Evolutionary conservation across 2,888 invertebrate species (phyloP).

Genomic region (Pyrrhia umbra): DNA sequence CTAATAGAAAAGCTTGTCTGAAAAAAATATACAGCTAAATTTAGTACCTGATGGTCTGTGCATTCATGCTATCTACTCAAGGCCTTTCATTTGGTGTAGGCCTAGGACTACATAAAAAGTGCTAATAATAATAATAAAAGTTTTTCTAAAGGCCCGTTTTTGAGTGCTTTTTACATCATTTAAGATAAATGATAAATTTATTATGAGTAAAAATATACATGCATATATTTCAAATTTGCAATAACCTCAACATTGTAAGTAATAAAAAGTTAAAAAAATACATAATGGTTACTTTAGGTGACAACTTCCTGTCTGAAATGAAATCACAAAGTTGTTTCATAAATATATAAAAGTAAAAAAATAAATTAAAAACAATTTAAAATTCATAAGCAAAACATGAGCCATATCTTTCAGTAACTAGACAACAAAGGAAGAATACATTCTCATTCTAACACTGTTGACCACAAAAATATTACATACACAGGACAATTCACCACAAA

Average conservation of each 20-base stretch:
- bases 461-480: slow-evolving; percentile 71
- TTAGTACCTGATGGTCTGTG: slow-evolving; percentile 55
- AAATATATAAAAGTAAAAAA: slow-evolving; percentile 54
- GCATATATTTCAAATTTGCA: slow-evolving; percentile 16
- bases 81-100: slow-evolving; percentile 47
- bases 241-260: slow-evolving; percentile 11
- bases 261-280: slow-evolving; percentile 19
- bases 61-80: slow-evolving; percentile 31
- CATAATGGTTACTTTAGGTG: slow-evolving; percentile 18
- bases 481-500: slow-evolving; percentile 72
- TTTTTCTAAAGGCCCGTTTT: slow-evolving; percentile 20
- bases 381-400: slow-evolving; percentile 57
- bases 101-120: slow-evolving; percentile 43
- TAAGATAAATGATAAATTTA: slow-evolving; percentile 34
- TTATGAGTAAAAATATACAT: slow-evolving; percentile 40
- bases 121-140: slow-evolving; percentile 22
- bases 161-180: slow-evolving; percentile 27
- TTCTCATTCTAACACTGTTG: slow-evolving; percentile 82
- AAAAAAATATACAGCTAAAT: slow-evolving; percentile 38
- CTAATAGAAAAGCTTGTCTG: slow-evolving; percentile 30
- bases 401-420: slow-evolving; percentile 46
- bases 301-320: slow-evolving; percentile 40
- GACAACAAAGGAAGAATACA: slow-evolving; percentile 48
- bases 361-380: slow-evolving; percentile 60
- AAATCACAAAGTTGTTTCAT: slow-evolving; percentile 43